These are phyloP conservation scores for Pelmatolapia mariae DNA, from an alignment of 2,113 vertebrate species.

Conservation along the genomic window DNA sequence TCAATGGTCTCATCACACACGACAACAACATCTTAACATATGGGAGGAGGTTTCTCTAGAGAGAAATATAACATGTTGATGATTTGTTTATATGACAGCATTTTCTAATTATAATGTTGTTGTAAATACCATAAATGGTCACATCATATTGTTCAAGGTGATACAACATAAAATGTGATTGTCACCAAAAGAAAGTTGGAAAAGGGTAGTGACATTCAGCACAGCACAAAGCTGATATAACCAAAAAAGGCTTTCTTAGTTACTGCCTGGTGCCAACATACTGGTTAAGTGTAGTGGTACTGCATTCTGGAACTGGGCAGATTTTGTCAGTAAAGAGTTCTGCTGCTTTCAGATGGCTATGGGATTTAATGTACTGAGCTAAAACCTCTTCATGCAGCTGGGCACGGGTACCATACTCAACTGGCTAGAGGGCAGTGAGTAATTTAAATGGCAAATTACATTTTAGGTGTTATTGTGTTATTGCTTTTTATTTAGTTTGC, in stretches of 20 bases:
- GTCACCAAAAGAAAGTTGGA: not conserved
- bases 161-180: not conserved
- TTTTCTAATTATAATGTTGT: not conserved
- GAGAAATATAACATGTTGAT: not conserved
- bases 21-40: not conserved
- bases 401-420: not conserved
- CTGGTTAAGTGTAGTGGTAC: not conserved
- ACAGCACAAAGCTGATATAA: not conserved
- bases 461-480: not conserved
- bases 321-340: not conserved
- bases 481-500: not conserved
- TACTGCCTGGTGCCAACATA: not conserved
- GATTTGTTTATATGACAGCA: not conserved
- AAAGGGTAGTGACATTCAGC: not conserved
- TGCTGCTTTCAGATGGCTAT: not conserved
- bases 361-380: not conserved
- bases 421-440: not conserved
- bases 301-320: not conserved
- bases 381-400: not conserved
- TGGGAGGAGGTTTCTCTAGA: not conserved
- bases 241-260: not conserved
- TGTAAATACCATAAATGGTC: not conserved
- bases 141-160: not conserved
- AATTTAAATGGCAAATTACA: not conserved
- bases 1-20: not conserved